Percentiles rank a stretch among this genome's conserved stretches.
These are phyloP conservation scores for Siniperca scherzeri DNA, from an alignment of 2,797 vertebrate species.

Conservation along the genomic window DNA sequence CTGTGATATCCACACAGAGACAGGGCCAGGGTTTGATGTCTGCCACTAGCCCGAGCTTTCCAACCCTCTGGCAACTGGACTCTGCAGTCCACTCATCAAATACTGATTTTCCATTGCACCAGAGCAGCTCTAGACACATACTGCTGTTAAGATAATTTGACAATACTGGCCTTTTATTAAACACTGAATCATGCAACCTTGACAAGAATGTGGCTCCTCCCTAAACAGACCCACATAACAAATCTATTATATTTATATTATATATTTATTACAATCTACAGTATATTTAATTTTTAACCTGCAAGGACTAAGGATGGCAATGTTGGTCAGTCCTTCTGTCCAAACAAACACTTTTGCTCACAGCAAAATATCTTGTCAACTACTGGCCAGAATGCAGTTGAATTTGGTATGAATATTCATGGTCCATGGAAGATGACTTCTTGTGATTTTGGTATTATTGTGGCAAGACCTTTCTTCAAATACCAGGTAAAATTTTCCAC, in stretches of 20 bases:
- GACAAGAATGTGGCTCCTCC: conserved; percentile 6
- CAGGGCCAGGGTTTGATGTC: conserved; percentile 64
- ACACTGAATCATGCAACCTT: conserved; percentile 9
- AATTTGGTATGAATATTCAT: not conserved
- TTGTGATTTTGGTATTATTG: not conserved
- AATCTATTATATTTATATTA: not conserved
- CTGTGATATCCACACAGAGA: conserved; percentile 70
- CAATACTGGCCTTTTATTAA: conserved; percentile 8
- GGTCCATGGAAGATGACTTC: not conserved
- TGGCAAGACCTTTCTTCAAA: not conserved
- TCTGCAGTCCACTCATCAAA: conserved; percentile 36
- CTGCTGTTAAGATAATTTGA: conserved; percentile 2
- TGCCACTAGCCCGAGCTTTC: conserved; percentile 56
- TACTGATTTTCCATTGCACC: conserved; percentile 40
- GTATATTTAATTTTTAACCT: not conserved
- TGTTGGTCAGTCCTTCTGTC: not conserved
- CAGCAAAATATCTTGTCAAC: not conserved
- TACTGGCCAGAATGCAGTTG: not conserved
- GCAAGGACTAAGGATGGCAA: not conserved
- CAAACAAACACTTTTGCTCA: not conserved
- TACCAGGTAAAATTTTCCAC: not conserved
- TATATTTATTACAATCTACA: not conserved
- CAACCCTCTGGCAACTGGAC: conserved; percentile 47
- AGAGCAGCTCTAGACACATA: conserved; percentile 5
- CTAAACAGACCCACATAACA: not conserved